Evolutionary conservation across 2,888 invertebrate species (phyloP), one percentile per base, ranked within the genome.

Genomic region (Eumacrocentrus americanus): DNA sequence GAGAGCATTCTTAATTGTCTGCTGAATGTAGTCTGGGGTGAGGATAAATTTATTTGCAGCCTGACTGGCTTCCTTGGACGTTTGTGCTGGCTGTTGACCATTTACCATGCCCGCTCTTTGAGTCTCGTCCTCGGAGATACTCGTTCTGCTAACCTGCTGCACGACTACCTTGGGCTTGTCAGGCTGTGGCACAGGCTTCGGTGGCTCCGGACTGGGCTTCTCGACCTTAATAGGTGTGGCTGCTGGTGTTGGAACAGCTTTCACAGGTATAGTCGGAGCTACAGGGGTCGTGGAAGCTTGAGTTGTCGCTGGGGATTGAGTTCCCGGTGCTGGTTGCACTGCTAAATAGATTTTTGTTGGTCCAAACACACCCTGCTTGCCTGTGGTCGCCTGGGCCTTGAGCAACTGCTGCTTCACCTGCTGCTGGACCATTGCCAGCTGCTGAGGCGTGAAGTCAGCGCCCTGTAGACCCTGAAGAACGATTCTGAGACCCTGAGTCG

Each of bases 1-100:
- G 62, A 96, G 82, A n/a, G 94, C 95, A 80, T 92, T 94, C 81
- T 92, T 91, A 71, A 96, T 94, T 11, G 95, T 94, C 87, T 95
- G 94, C 80, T 95, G 94, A 70, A 95, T 94, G 77, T 95, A 95
- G 82, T 94, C 94, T 56, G 94, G 92, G 11, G 95, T 95, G 63
- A 95, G 86, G 69, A 94, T 90, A 82, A 95, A 95, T 82, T 92
- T 87, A 72, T 86, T 84, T 37, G 79, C 70, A 54, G 76, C 70
- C 62, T 79, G 74, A 56, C 60, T 73, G 25, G 71, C 68, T 9
- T 81, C 80, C 65, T 77, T 77, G 2, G 71, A 44, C 3, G 74
- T 71, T 62, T 81, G 80, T 46, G 76, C 68, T 16, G 78, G 77
- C 64, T 80, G 79, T 68, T 82, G 76, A 16, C 79, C 80, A 67